Conservation (phyloP, 2,113 vertebrate species). For the Pollachius pollachius region DNA sequence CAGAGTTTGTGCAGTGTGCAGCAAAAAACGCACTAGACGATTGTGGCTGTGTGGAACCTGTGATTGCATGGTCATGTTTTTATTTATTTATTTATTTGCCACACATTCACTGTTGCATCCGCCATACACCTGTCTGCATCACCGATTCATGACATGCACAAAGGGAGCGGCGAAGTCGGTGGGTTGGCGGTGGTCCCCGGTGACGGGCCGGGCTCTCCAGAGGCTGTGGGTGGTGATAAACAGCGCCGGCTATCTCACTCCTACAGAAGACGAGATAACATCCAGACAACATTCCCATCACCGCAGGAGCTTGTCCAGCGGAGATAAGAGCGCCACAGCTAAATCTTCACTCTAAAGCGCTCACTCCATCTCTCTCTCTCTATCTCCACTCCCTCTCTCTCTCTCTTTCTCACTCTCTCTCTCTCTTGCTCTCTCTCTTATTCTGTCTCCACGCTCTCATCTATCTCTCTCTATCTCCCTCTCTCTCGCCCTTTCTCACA, state of each 20-base stretch:
- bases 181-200: slow-evolving; percentile 45
- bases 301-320: slow-evolving; percentile 56
- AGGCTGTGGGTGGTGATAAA: slow-evolving; percentile 58
- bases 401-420: neutral
- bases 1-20: no score
- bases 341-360: slow-evolving; percentile 17
- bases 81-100: no score
- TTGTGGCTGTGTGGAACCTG: no score
- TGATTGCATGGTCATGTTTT: no score
- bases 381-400: neutral
- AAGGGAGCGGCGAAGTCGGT: slow-evolving; percentile 37
- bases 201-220: slow-evolving; percentile 51
- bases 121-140: slow-evolving; percentile 32
- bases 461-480: neutral
- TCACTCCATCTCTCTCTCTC: neutral
- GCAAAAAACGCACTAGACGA: no score
- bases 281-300: slow-evolving; percentile 68
- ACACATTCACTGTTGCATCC: slow-evolving; percentile 37
- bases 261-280: slow-evolving; percentile 66
- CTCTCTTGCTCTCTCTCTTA: neutral
- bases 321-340: slow-evolving; percentile 53
- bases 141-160: slow-evolving; percentile 17
- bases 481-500: neutral
- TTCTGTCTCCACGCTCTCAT: neutral
- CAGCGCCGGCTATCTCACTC: slow-evolving; percentile 60